Conservation (phyloP, 2,113 vertebrate species). For the Pavo muticus region DNA sequence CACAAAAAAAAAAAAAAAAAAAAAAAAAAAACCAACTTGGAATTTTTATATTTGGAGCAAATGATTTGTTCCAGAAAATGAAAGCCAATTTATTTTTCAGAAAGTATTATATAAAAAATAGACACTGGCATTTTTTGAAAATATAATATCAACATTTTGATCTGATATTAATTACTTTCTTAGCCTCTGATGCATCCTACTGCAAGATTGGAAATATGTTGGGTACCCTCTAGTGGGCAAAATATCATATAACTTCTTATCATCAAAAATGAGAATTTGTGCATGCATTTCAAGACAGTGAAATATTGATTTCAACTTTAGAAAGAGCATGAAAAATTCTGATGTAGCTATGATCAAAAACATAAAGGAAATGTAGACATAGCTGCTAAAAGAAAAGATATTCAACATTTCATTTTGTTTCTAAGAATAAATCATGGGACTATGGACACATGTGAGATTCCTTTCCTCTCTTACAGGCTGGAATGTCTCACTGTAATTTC, state of each 20-base stretch:
- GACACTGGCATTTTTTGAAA: background rate
- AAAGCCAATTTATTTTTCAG: background rate
- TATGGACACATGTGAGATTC: background rate
- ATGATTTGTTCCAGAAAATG: background rate
- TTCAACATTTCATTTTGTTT: background rate
- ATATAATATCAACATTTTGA: background rate
- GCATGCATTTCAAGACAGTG: background rate
- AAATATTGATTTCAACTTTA: background rate
- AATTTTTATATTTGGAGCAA: background rate
- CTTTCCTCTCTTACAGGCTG: background rate
- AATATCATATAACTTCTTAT: background rate
- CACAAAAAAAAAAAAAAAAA: background rate
- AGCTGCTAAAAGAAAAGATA: background rate
- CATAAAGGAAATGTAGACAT: background rate
- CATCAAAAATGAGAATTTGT: background rate
- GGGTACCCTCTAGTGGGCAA: slow-evolving; percentile 66
- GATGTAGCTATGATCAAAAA: background rate
- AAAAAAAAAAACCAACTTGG: background rate
- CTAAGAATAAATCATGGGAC: background rate
- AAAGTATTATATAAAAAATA: background rate
- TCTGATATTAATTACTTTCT: slow-evolving; percentile 10
- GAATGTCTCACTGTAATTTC: background rate
- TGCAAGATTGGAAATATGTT: slow-evolving; percentile 34
- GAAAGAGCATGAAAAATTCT: background rate
- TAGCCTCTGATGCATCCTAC: background rate